Evolutionary conservation across 2,888 invertebrate genomes (phyloP).

Genomic region (Lottia scabra): DNA sequence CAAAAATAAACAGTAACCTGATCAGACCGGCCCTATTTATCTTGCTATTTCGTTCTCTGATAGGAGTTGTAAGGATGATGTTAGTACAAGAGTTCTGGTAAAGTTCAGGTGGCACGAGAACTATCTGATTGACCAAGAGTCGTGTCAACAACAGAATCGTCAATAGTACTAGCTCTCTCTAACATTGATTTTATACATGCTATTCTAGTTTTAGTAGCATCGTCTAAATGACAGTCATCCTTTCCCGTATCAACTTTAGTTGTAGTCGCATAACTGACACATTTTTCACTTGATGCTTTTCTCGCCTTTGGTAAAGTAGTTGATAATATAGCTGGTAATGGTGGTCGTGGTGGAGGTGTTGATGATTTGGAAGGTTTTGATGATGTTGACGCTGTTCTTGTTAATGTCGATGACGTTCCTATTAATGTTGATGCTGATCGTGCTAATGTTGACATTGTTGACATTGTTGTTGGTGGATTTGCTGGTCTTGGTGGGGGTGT

Average conservation of each 20-base stretch:
- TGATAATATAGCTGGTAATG: constrained; percentile 15
- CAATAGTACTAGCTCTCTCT: constrained; percentile 14
- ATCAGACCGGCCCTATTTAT: no score
- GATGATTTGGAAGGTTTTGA: no score
- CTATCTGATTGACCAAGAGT: no score
- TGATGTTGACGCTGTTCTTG: no score
- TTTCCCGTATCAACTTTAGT: not conserved
- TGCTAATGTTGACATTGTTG: no score
- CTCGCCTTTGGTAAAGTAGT: constrained; percentile 16
- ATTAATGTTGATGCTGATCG: no score
- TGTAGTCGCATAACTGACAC: constrained; percentile 4
- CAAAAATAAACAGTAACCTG: no score
- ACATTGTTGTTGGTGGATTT: not conserved
- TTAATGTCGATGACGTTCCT: no score
- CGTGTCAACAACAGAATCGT: not conserved
- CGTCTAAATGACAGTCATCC: constrained; percentile 14
- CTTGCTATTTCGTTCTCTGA: no score
- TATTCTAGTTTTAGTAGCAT: constrained; percentile 14
- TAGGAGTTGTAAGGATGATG: no score
- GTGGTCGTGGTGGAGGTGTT: constrained; percentile 1
- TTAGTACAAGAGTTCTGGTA: no score
- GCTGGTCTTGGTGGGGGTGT: not conserved
- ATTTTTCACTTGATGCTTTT: not conserved
- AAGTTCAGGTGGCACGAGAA: no score
- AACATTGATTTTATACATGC: constrained; percentile 18